A percentile compares a stretch with the other conserved stretches of the same genome.
These are phyloP conservation scores for Zoanthus sociatus DNA, from an alignment of 92 coral and sea anemone species.

Conservation along the genomic window DNA sequence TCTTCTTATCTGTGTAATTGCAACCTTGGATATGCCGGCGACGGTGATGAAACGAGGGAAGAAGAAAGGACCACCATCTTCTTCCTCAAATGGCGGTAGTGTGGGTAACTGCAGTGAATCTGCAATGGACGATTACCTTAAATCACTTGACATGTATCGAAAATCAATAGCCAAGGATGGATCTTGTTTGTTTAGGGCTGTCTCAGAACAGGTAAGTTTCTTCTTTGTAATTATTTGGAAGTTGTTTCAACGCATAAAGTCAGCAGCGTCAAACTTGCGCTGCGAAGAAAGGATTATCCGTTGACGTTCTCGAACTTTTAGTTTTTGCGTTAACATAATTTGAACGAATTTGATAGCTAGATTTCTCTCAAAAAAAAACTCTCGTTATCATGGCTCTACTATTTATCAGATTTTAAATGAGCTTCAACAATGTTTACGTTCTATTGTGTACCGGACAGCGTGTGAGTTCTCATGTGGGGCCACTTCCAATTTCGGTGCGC, in stretches of 20 bases:
- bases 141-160: constrained; percentile 79
- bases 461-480: constrained; percentile 19
- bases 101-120: constrained; percentile 84
- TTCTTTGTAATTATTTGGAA: neutral
- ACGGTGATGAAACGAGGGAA: constrained; percentile 82
- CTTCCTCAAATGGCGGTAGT: constrained; percentile 62
- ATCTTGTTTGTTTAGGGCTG: constrained; percentile 98
- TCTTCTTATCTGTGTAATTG: constrained; percentile 10
- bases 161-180: constrained; percentile 99
- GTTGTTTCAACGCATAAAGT: constrained; percentile 29
- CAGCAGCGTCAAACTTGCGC: neutral
- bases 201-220: constrained; percentile 93
- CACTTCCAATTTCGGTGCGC: constrained; percentile 31
- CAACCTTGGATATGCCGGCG: constrained; percentile 75
- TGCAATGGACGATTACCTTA: constrained; percentile 93
- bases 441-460: neutral
- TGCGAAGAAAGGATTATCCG: neutral
- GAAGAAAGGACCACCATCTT: constrained; percentile 65
- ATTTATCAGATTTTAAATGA: neutral
- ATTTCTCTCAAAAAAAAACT: neutral
- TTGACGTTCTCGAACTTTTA: constrained; percentile 13
- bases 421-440: constrained; percentile 1
- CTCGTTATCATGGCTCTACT: neutral
- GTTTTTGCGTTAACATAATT: neutral
- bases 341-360: neutral